Conservation (phyloP, 2,113 vertebrate species). For the Eulacestoma nigropectus region DNA sequence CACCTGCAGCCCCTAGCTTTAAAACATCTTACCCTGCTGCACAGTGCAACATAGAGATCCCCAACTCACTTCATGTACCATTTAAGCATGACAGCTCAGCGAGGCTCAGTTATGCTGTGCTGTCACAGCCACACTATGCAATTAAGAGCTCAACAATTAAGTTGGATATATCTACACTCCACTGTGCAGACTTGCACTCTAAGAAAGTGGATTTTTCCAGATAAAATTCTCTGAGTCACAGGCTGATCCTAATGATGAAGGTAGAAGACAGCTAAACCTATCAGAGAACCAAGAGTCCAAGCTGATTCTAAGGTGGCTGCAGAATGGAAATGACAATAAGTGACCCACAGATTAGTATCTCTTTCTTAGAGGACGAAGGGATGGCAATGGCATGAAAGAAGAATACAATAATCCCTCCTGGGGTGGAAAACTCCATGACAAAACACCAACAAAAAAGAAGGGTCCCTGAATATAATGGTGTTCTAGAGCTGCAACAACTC, state of each 20-base stretch:
- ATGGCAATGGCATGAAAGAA: background rate
- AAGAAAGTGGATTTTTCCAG: background rate
- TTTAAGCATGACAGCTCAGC: background rate
- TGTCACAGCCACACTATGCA: background rate
- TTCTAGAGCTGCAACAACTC: background rate
- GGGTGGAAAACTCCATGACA: background rate
- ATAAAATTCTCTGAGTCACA: background rate
- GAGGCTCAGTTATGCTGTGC: background rate
- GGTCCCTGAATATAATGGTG: background rate
- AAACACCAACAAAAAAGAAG: background rate
- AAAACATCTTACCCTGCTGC: background rate
- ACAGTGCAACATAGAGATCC: background rate
- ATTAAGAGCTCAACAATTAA: background rate
- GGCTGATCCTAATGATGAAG: background rate
- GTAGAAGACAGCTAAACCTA: background rate
- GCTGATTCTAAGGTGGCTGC: background rate
- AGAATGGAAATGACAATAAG: background rate
- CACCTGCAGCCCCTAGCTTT: background rate
- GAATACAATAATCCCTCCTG: background rate
- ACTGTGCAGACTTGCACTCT: background rate
- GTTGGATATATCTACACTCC: background rate
- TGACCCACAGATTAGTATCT: background rate
- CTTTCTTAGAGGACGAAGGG: background rate
- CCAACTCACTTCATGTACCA: background rate
- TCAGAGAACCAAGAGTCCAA: background rate